phyloP scores from a whole-genome alignment of 2,888 invertebrate genomes.

The Torymus texanus region DNA sequence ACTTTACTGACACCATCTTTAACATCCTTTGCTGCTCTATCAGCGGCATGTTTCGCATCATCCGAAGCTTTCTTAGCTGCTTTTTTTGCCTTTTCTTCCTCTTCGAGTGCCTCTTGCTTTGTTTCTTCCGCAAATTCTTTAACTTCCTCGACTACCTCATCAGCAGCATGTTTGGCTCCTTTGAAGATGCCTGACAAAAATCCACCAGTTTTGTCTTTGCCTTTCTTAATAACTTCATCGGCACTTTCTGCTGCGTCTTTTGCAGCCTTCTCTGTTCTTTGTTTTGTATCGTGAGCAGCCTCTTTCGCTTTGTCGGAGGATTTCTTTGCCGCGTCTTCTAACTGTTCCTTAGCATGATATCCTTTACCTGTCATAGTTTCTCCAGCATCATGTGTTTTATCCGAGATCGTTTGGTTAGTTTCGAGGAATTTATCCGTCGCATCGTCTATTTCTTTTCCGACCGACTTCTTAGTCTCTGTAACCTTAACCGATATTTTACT shows the following conservation, averaged over 20 bases:
- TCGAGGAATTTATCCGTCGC: slow-evolving; percentile 35
- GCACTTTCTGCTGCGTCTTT: slow-evolving; percentile 34
- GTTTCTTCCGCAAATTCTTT: slow-evolving; percentile 56
- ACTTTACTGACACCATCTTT: slow-evolving; percentile 62
- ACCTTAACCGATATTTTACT: slow-evolving; percentile 52
- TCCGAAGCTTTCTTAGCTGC: no score
- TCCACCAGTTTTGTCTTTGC: slow-evolving; percentile 58
- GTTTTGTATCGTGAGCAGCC: no score
- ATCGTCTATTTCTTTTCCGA: neutral
- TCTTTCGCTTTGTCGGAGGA: no score
- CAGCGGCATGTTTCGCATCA: slow-evolving; percentile 64
- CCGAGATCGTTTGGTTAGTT: neutral
- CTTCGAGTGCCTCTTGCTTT: slow-evolving; percentile 61
- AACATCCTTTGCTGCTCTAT: slow-evolving; percentile 43
- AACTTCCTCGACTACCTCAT: slow-evolving; percentile 53
- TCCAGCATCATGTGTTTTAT: slow-evolving; percentile 58
- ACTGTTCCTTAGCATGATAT: no score
- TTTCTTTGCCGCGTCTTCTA: no score
- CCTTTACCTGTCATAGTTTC: slow-evolving; percentile 56
- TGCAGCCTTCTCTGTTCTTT: slow-evolving; percentile 53
- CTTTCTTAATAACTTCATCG: slow-evolving; percentile 10
- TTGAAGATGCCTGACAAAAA: slow-evolving; percentile 64
- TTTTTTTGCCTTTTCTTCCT: slow-evolving; percentile 51
- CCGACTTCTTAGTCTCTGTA: neutral
- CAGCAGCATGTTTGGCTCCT: slow-evolving; percentile 64